Conservation (phyloP, 2,113 vertebrate genomes). For the Oophaga pumilio region DNA sequence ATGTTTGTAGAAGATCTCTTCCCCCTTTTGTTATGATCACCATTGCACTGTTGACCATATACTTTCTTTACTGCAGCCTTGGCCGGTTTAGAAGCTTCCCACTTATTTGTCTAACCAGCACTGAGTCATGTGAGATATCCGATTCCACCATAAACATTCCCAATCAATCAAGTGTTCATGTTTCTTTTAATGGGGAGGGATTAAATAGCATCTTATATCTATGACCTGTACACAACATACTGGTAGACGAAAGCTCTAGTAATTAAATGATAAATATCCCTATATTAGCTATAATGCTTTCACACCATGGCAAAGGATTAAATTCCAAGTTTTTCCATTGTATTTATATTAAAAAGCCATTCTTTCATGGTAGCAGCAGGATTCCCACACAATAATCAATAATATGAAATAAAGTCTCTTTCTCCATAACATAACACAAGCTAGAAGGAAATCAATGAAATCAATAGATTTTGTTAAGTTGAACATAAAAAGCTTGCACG, state of each 20-base stretch:
- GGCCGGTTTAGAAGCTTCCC: too few relatives aligned
- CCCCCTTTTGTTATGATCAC: too few relatives aligned
- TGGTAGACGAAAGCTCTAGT: not conserved
- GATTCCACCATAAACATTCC: too few relatives aligned
- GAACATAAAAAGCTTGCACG: not conserved
- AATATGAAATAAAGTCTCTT: not conserved
- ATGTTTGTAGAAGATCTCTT: too few relatives aligned
- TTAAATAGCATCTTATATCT: not conserved
- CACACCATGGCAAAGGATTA: not conserved
- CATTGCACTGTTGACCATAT: too few relatives aligned
- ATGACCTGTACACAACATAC: not conserved
- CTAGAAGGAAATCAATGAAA: not conserved
- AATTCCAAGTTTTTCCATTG: not conserved
- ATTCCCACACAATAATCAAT: not conserved
- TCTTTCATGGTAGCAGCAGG: not conserved
- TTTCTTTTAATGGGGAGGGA: too few relatives aligned
- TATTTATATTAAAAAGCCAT: not conserved
- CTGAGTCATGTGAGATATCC: too few relatives aligned
- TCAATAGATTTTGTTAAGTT: not conserved
- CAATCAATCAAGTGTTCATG: too few relatives aligned
- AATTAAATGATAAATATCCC: too few relatives aligned
- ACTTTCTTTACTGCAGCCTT: too few relatives aligned
- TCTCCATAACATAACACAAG: not conserved
- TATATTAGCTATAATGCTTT: too few relatives aligned
- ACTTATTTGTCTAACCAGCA: too few relatives aligned